Evolutionary conservation across 2,888 invertebrate species (phyloP).

Genomic region (Spilarctia lutea): DNA sequence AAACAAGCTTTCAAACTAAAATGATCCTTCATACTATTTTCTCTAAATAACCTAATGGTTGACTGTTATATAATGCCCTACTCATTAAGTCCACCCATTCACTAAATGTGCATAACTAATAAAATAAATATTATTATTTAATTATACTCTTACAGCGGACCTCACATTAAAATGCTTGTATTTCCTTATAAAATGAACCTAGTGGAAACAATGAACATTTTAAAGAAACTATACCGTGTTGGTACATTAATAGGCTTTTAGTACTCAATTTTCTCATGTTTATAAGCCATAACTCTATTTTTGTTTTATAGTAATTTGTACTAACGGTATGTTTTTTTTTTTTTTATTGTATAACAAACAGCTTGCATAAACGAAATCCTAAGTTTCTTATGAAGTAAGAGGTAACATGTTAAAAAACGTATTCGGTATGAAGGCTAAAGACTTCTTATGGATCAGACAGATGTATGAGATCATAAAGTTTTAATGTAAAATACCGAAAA

Average conservation of each 20-base stretch:
- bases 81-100: too few species aligned
- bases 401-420: background rate
- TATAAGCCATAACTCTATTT: background rate
- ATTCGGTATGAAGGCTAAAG: background rate
- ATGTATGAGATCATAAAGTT: background rate
- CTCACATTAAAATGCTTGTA: too few species aligned
- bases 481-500: slow-evolving; percentile 1
- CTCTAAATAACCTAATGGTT: too few species aligned
- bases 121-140: too few species aligned
- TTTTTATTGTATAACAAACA: background rate
- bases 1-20: too few species aligned
- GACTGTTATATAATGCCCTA: too few species aligned
- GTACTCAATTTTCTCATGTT: background rate
- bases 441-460: background rate
- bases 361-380: background rate
- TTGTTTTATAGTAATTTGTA: background rate
- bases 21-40: too few species aligned
- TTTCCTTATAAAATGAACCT: background rate
- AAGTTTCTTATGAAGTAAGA: background rate
- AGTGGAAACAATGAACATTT: background rate
- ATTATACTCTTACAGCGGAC: too few species aligned
- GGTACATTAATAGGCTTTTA: background rate
- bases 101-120: too few species aligned
- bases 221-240: background rate
- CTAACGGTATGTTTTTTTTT: background rate